Evolutionary conservation across 2,888 invertebrate genomes (phyloP), one percentile per base, ranked within the genome.

Genomic region (Punctoribates punctum): DNA sequence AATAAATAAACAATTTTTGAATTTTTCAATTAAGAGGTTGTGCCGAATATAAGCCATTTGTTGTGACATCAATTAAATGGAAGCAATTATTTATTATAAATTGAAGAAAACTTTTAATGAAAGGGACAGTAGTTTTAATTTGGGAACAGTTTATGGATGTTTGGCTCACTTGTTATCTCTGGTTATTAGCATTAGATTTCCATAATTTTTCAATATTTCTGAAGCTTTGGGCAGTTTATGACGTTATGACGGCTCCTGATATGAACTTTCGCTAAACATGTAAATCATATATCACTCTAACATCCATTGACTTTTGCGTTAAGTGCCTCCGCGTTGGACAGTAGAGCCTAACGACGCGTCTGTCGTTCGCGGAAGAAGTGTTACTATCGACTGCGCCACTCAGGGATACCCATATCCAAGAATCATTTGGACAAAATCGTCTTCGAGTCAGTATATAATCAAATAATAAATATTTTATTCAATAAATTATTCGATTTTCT

Each of bases 291-390:
- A 67, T 60, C 72, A 72, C 15, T 48, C 34, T 70, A 11, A 34
- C 34, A 34, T 38, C 54, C 27, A 17, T 9, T 17, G 17, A 51
- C 20, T 20, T 11, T 38, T 38, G 46, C 25, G 15, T 70, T 60
- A 42, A 80, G 81, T 81, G 73, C 81, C 81, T 46, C 81, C 81
- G 27, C 73, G 78, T 25, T 81, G 81, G 81, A 62, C 79, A 27
- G 79, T 81, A 38, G 81, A 81, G 75, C 81, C 81, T n/a, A 78
- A 77, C 8, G 81, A 81, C 70, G 78, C 79, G 13, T 79, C 79
- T 42, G 81, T 81, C 17, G 81, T 82, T 17, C 81, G 81, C 74
- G 82, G 82, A 15, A 76, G 74, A 74, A 77, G 77, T 73, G 75
- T 79, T 3, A 77, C 77, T 2, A 77, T 80, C 11, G 81, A 81